Evolutionary conservation across 2,888 invertebrate species (phyloP).

Genomic region (Noctua pronuba): DNA sequence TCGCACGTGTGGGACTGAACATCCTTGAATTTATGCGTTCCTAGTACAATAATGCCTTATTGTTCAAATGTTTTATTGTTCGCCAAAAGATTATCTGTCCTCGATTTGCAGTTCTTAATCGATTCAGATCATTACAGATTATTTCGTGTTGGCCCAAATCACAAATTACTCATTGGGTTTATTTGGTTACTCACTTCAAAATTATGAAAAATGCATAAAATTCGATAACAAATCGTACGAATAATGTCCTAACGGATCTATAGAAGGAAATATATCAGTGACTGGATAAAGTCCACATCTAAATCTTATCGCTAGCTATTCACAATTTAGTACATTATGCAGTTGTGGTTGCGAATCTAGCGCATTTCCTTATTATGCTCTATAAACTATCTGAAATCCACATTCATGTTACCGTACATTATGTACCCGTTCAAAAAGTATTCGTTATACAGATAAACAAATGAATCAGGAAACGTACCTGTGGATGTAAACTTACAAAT

Average conservation of each 20-base stretch:
- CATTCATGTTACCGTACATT: slow-evolving; percentile 21
- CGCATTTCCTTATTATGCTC: slow-evolving; percentile 50
- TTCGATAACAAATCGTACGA: slow-evolving; percentile 21
- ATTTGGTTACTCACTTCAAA: background rate
- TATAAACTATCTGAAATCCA: slow-evolving; percentile 47
- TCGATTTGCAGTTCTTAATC: slow-evolving; percentile 26
- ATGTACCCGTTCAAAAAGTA: slow-evolving; percentile 1
- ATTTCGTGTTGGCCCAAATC: background rate
- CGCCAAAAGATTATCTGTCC: slow-evolving; percentile 35
- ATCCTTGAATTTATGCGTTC: slow-evolving; percentile 73
- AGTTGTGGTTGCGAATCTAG: slow-evolving; percentile 40
- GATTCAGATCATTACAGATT: slow-evolving; percentile 14
- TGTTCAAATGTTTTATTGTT: slow-evolving; percentile 62
- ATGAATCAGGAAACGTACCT: background rate
- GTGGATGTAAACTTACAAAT: background rate
- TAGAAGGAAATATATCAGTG: slow-evolving; percentile 29
- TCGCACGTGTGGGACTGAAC: slow-evolving; percentile 79
- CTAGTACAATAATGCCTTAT: slow-evolving; percentile 70
- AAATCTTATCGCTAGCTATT: slow-evolving; percentile 42
- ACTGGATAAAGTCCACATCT: slow-evolving; percentile 34
- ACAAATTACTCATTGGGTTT: slow-evolving; percentile 5
- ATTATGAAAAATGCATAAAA: slow-evolving; percentile 23
- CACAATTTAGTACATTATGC: slow-evolving; percentile 37
- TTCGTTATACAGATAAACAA: background rate
- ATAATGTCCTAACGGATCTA: slow-evolving; percentile 7